Evolutionary conservation across 1,140 invertebrate species (phyloP), one percentile per base, ranked within the genome.

Genomic region (Leptinotarsa texana): DNA sequence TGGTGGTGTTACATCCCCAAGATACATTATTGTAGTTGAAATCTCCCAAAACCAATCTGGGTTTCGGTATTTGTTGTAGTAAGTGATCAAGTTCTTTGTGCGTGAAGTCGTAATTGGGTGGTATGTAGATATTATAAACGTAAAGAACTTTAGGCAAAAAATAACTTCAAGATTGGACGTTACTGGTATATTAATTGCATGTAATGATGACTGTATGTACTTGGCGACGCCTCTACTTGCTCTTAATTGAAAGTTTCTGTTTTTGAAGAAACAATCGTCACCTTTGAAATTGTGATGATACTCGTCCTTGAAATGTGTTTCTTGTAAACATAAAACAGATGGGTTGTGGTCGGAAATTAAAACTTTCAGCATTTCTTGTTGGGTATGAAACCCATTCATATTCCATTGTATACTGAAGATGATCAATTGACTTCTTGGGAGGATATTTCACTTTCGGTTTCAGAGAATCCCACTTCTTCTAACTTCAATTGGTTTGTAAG

Each of bases 281-380:
- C n/a, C n/a, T 57, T 57, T 57, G 13, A 57, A 3, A n/a, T n/a
- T 57, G 51, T 13, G 13, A 17, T 13, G 13, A 57, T 13, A 57
- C 4, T 57, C n/a, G 51, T 57, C 13, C n/a, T 57, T n/a, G n/a
- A 57, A 57, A n/a, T 57, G 51, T 13, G 51, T 57, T n/a, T 57
- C 51, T 57, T 57, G 51, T 57, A 57, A n/a, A n/a, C 51, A 57
- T 57, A 57, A 17, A 4, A 57, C n/a, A n/a, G 51, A 57, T 13
- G 51, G 51, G 51, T 57, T 57, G 51, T 57, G 51, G 13, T 57
- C 13, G 51, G 15, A 13, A 57, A 57, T 57, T 13, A 57, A 17
- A 57, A 57, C 51, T 57, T 57, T 57, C 6, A 57, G 13, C 51
- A 57, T 57, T 65, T 65, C 63, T 65, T n/a, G 63, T 11, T 65